Evolutionary conservation across 2,797 vertebrate genomes (phyloP).

Genomic region (Rachycentron canadum): DNA sequence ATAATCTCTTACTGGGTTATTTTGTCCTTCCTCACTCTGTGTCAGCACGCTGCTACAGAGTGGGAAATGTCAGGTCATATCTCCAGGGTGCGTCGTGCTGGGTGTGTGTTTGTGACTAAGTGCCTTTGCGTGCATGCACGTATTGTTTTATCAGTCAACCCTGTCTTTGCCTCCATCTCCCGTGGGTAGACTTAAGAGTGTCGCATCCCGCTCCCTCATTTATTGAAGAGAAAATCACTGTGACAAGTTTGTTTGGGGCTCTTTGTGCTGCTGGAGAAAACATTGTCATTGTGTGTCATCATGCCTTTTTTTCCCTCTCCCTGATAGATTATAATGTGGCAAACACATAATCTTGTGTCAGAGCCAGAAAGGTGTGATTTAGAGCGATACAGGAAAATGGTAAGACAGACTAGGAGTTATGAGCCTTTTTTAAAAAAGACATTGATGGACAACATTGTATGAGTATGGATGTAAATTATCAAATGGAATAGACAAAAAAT

Average conservation of each 20-base stretch:
- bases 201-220: constrained; percentile 63
- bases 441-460: constrained; percentile 32
- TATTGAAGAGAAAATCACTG: constrained; percentile 76
- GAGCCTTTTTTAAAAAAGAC: constrained; percentile 19
- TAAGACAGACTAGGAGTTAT: constrained; percentile 35
- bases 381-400: constrained; percentile 23
- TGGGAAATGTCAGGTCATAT: constrained; percentile 78
- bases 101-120: constrained; percentile 43
- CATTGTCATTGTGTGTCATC: constrained; percentile 73
- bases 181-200: constrained; percentile 68
- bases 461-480: constrained; percentile 35
- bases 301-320: constrained; percentile 37
- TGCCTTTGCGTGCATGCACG: constrained; percentile 57
- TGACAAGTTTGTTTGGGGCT: constrained; percentile 76
- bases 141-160: constrained; percentile 79
- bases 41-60: constrained; percentile 57
- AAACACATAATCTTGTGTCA: constrained; percentile 49
- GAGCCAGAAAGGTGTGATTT: constrained; percentile 46
- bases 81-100: constrained; percentile 67
- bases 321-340: constrained; percentile 71
- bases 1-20: constrained; percentile 74
- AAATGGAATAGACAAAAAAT: constrained; percentile 23
- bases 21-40: constrained; percentile 67
- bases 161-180: constrained; percentile 70
- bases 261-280: constrained; percentile 74